A percentile compares a stretch with the other conserved stretches of the same genome.
These are phyloP conservation scores for Podarcis cretensis DNA, from an alignment of 2,113 vertebrate genomes.

Conservation along the genomic window DNA sequence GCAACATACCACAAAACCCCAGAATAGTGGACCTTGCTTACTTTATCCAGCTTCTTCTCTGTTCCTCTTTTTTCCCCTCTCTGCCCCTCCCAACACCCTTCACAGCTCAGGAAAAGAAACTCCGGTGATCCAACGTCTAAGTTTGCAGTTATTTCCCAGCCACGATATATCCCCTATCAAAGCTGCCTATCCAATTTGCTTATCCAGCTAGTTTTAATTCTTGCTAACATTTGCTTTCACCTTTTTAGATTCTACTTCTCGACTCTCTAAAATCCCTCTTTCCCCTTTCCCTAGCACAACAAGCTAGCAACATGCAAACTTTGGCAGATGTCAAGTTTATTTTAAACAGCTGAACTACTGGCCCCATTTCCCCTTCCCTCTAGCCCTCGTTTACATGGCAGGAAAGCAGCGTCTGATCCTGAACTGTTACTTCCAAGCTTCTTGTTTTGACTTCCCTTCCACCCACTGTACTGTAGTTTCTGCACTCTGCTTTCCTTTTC, in stretches of 20 bases:
- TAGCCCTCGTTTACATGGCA: not conserved
- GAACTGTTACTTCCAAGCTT: too few species aligned
- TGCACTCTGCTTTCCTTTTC: not conserved
- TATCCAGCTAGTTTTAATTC: not conserved
- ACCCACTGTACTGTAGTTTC: too few species aligned
- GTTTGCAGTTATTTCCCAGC: too few species aligned
- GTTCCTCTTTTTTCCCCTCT: too few species aligned
- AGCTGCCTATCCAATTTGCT: too few species aligned
- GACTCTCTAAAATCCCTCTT: not conserved
- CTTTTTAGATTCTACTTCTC: not conserved
- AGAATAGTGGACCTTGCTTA: too few species aligned
- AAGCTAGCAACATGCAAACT: not conserved
- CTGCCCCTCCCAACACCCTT: not conserved
- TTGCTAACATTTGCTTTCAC: not conserved
- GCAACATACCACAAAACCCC: too few species aligned
- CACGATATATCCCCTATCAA: not conserved
- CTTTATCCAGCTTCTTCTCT: too few species aligned
- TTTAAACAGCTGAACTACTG: not conserved
- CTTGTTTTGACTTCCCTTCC: not conserved
- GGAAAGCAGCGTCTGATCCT: not conserved
- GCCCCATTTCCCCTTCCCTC: not conserved
- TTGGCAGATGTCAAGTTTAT: not conserved
- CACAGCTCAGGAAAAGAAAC: not conserved
- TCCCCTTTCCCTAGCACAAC: rapidly evolving
- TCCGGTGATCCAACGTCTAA: too few species aligned